A percentile compares a stretch with the other conserved stretches of the same genome.
These are phyloP conservation scores for Oenanthe oenanthe DNA, from an alignment of 2,113 vertebrate genomes.

Conservation along the genomic window DNA sequence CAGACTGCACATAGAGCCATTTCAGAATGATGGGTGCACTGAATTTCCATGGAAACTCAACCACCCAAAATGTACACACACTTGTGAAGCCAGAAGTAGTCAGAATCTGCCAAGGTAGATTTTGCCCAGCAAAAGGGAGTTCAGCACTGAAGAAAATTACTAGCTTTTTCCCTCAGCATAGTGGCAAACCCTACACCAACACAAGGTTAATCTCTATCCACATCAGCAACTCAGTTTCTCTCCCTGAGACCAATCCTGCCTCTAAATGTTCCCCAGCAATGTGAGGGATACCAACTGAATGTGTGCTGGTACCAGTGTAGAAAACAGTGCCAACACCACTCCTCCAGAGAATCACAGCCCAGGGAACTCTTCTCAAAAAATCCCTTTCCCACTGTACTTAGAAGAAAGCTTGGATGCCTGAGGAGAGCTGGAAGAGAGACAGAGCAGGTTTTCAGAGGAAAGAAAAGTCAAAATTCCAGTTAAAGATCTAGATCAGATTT, in stretches of 20 bases:
- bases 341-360: background rate
- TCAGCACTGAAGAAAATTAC: background rate
- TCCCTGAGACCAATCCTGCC: background rate
- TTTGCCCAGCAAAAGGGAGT: background rate
- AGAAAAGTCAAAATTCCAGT: background rate
- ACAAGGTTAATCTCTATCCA: background rate
- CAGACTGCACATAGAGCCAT: background rate
- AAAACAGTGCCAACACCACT: background rate
- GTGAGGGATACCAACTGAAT: background rate
- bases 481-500: background rate
- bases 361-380: background rate
- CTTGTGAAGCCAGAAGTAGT: background rate
- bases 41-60: slow-evolving; percentile 65
- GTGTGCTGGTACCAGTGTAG: background rate
- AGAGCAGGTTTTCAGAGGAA: background rate
- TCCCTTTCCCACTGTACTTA: background rate
- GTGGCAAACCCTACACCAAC: background rate
- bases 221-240: background rate
- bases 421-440: background rate
- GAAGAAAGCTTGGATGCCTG: background rate
- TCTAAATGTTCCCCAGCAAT: rapidly evolving
- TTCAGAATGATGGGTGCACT: slow-evolving; percentile 1
- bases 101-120: slow-evolving; percentile 17
- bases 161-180: rapidly evolving
- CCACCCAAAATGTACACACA: background rate